Percentiles rank a stretch among this genome's conserved stretches.
These are phyloP conservation scores for Drosophila lowei DNA, from an alignment of 1,140 invertebrate genomes.

Conservation along the genomic window DNA sequence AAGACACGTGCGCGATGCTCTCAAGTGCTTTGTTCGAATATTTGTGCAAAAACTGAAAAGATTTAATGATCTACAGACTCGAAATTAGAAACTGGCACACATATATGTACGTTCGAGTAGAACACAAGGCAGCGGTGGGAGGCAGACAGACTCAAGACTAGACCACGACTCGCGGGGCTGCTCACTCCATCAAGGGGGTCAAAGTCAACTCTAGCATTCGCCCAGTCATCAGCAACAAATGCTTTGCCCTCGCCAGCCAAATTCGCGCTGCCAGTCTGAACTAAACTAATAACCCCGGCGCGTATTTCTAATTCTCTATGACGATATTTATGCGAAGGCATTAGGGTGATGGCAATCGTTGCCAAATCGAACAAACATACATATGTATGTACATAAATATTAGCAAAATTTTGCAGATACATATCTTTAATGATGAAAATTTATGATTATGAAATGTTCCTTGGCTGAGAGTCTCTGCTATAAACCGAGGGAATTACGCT, in stretches of 20 bases:
- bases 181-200: slow-evolving; percentile 61
- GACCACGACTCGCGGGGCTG: slow-evolving; percentile 39
- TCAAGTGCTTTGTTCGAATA: slow-evolving; percentile 48
- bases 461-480: too few relatives aligned
- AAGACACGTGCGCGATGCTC: slow-evolving; percentile 37
- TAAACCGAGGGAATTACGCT: too few relatives aligned
- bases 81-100: slow-evolving; percentile 42
- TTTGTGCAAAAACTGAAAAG: slow-evolving; percentile 30
- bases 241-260: slow-evolving; percentile 43
- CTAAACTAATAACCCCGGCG: slow-evolving; percentile 50
- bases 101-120: slow-evolving; percentile 20
- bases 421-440: too few relatives aligned
- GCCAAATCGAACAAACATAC: slow-evolving; percentile 9
- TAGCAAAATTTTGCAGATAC: too few relatives aligned
- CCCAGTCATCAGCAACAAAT: slow-evolving; percentile 65
- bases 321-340: slow-evolving; percentile 26
- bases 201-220: slow-evolving; percentile 73
- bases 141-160: slow-evolving; percentile 43
- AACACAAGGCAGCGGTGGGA: slow-evolving; percentile 36
- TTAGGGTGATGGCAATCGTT: slow-evolving; percentile 47
- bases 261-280: slow-evolving; percentile 32
- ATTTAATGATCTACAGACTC: slow-evolving; percentile 23
- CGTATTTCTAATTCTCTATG: slow-evolving; percentile 44
- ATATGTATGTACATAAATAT: too few relatives aligned
- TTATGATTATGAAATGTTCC: too few relatives aligned